phyloP scores from a whole-genome alignment of 2,888 invertebrate species.

The Empis stercorea region DNA sequence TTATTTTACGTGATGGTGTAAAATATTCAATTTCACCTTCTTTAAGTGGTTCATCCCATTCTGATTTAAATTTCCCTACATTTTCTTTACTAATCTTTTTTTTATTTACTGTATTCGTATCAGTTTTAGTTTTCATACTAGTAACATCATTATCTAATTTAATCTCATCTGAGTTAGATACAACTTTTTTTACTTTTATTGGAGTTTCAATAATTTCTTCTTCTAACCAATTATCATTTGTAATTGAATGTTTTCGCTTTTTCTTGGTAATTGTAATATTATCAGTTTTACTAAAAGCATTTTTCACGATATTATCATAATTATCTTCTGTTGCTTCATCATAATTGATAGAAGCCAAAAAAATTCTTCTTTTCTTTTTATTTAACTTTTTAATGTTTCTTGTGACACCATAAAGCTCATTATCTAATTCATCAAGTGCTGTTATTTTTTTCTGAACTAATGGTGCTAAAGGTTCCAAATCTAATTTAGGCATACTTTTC shows the following conservation, averaged over 20 bases:
- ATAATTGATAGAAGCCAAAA: constrained; percentile 25
- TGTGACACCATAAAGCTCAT: constrained; percentile 33
- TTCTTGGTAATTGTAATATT: neutral
- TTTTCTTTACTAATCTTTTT: neutral
- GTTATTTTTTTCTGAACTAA: constrained; percentile 29
- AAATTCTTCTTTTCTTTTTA: constrained; percentile 30
- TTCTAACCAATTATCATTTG: constrained; percentile 29
- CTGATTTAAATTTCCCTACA: constrained; percentile 14
- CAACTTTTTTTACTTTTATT: constrained; percentile 6
- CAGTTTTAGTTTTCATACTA: constrained; percentile 3
- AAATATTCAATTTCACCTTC: constrained; percentile 36
- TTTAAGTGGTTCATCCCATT: constrained; percentile 35
- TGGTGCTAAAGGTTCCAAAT: constrained; percentile 20
- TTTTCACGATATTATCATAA: constrained; percentile 22
- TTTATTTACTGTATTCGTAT: constrained; percentile 3
- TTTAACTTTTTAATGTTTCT: constrained; percentile 36
- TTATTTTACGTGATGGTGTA: constrained; percentile 26
- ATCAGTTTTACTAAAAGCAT: constrained; percentile 12
- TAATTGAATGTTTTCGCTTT: constrained; percentile 4
- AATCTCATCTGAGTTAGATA: constrained; percentile 3
- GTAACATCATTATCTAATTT: constrained; percentile 5
- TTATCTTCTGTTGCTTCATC: constrained; percentile 27
- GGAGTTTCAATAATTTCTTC: constrained; percentile 23
- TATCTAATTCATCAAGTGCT: constrained; percentile 40
- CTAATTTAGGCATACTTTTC: constrained; percentile 38